Conservation (phyloP, 1,140 invertebrate genomes). For the Ceratina australensis region DNA sequence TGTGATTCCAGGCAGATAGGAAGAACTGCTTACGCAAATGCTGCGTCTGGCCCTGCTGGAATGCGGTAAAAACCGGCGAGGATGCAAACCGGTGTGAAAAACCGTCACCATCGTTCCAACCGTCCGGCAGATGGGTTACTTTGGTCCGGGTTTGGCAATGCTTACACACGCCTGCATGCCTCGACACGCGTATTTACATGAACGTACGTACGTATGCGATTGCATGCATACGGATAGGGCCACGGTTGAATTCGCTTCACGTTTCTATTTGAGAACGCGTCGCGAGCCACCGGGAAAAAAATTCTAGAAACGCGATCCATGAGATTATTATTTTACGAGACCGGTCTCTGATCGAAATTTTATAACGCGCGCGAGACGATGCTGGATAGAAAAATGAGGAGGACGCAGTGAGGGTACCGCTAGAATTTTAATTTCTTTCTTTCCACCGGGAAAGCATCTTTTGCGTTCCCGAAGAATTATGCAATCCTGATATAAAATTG, state of each 20-base stretch:
- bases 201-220: background rate
- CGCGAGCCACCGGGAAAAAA: background rate
- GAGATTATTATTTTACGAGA: slow-evolving; percentile 23
- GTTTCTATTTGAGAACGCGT: slow-evolving; percentile 18
- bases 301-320: background rate
- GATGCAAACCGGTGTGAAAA: slow-evolving; percentile 59
- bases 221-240: slow-evolving; percentile 39
- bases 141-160: slow-evolving; percentile 57
- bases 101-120: slow-evolving; percentile 51
- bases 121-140: slow-evolving; percentile 66
- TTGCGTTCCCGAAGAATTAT: too few species aligned
- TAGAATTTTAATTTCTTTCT: slow-evolving; percentile 14
- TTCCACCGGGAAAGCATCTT: background rate
- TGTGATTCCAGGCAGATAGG: slow-evolving; percentile 54
- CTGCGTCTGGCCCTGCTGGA: slow-evolving; percentile 61
- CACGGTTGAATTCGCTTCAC: slow-evolving; percentile 48
- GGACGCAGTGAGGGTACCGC: too few species aligned
- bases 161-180: slow-evolving; percentile 26
- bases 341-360: slow-evolving; percentile 22
- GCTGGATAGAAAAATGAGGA: background rate
- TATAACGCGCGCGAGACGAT: background rate
- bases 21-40: slow-evolving; percentile 70
- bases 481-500: too few species aligned
- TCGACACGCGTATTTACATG: slow-evolving; percentile 16
- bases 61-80: slow-evolving; percentile 69